Percentiles rank a stretch among this genome's conserved stretches.
Conservation (phyloP, 2,888 invertebrate genomes). For the Pecten maximus region DNA sequence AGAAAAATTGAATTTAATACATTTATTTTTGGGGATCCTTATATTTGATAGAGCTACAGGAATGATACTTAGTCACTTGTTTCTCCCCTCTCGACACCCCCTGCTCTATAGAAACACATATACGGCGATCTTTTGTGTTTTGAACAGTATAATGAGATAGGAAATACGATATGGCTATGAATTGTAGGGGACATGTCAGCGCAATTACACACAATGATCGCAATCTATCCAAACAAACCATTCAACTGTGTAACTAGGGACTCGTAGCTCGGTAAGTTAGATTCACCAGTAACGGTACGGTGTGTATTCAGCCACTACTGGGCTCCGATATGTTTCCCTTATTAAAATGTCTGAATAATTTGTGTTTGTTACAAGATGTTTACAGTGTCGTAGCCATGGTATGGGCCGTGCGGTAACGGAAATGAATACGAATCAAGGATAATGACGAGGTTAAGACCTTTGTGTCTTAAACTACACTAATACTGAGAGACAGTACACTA, state of each 20-base stretch:
- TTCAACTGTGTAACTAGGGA: not conserved
- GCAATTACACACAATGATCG: not conserved
- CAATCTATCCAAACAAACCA: not conserved
- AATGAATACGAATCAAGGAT: no score
- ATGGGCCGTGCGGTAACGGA: no score
- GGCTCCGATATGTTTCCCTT: not conserved
- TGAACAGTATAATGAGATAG: slow-evolving; percentile 9
- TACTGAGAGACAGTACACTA: no score
- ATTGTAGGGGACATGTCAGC: not conserved
- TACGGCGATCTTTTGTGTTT: not conserved
- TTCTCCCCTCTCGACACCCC: not conserved
- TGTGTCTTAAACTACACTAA: no score
- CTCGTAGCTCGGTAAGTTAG: not conserved
- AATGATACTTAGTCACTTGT: not conserved
- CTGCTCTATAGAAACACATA: not conserved
- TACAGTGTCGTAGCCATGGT: no score
- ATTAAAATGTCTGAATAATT: no score
- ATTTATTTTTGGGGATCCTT: no score
- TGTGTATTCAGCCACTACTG: not conserved
- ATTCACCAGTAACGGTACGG: no score
- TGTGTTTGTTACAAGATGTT: no score
- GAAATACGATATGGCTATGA: not conserved
- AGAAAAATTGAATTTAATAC: no score
- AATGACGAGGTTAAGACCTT: no score
- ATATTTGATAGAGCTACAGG: no score